Base-by-base conservation (phyloP, 2,113 vertebrate species). In the Amphiprion percula region DNA sequence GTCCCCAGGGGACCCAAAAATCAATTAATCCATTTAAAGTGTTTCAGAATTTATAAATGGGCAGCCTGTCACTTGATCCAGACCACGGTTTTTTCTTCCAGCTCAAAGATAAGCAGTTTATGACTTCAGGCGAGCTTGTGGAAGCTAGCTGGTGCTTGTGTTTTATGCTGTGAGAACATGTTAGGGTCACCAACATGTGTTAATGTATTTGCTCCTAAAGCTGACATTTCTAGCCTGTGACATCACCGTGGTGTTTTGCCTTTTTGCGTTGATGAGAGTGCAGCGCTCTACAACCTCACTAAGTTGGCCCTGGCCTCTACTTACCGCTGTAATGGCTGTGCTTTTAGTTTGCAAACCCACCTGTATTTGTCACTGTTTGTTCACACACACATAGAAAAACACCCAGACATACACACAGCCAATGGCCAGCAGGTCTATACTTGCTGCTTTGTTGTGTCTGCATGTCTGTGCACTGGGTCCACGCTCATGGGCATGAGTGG, bases 381-480 rank as follows among this genome's bases (percentile, higher is more conserved):
- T 86, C 77, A 88, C 71, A 87, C 66, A 82, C 46, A 74, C 10
- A 62, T 14, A 72, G n/a, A 72, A 58, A 88, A 82, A 78, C 59
- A 72, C 55, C 49, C 56, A 79, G 39, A 82, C 19, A n/a, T 49
- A 70, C 63, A 81, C 55, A 56, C 68, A 78, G 11, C 71, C 78
- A 77, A 79, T 33, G 74, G 70, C 56, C 74, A 47, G 71, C 80
- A 87, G 87, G 87, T 77, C 90, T 92, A 68, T 84, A 91, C 88
- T 91, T 85, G 80, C 56, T 69, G 73, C 65, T 87, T 91, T 94
- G 91, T 94, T 94, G 89, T 93, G 93, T 92, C 90, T 92, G 83
- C 75, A 73, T 80, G 90, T 92, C 88, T 87, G 56, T 68, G 33
- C 49, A 7, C 61, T 73, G 54, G 60, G 74, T 88, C 91, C 88